Evolutionary conservation across 2,797 vertebrate genomes (phyloP).

Genomic region (Tokudaia tokunoshimensis): DNA sequence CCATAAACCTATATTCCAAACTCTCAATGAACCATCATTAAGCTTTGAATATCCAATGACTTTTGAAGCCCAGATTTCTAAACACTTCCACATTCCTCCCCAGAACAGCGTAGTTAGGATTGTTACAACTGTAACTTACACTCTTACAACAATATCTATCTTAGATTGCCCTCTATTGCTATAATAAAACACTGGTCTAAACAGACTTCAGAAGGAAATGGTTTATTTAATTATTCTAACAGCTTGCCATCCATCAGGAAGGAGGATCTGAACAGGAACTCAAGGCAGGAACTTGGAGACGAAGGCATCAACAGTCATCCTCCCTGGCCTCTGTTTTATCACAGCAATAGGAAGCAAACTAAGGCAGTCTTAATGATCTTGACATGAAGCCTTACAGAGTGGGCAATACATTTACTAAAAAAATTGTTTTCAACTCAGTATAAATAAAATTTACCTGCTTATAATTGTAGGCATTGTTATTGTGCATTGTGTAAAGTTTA

Average conservation of each 20-base stretch:
- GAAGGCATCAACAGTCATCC: neutral
- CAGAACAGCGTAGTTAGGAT: neutral
- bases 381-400: neutral
- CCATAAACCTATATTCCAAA: too few species aligned
- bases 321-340: neutral
- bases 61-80: neutral
- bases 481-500: neutral
- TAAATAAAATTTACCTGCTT: slow-evolving; percentile 16
- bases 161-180: neutral
- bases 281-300: neutral
- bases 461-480: neutral
- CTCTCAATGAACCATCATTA: neutral
- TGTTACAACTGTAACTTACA: neutral
- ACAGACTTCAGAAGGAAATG: neutral
- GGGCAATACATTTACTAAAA: slow-evolving; percentile 12
- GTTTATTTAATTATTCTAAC: neutral
- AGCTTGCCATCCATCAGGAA: neutral
- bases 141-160: neutral
- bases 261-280: neutral
- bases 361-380: neutral
- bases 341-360: neutral
- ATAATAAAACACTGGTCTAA: neutral
- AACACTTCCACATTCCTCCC: neutral
- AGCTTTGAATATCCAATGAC: neutral
- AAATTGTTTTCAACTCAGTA: neutral